Conservation (phyloP, 2,888 invertebrate species). For the Embidobia sp. region DNA sequence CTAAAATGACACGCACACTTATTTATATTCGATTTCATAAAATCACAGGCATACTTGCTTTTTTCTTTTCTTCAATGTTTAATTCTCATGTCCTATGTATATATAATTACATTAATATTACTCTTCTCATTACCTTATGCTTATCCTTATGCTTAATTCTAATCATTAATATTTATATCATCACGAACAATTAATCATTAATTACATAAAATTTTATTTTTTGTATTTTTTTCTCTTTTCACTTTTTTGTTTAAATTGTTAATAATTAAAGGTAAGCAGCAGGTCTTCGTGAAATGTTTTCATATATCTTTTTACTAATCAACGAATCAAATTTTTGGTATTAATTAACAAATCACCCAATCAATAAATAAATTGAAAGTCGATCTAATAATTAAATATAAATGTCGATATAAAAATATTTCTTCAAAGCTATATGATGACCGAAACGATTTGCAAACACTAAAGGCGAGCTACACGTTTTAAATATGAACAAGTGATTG, state of each 20-base stretch:
- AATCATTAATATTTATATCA: constrained; percentile 62
- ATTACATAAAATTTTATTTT: constrained; percentile 48
- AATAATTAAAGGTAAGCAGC: constrained; percentile 42
- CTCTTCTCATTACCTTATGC: constrained; percentile 46
- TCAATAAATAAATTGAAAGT: constrained; percentile 27
- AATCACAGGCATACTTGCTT: constrained; percentile 65
- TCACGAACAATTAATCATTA: constrained; percentile 62
- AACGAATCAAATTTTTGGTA: constrained; percentile 12
- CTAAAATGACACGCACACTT: constrained; percentile 59
- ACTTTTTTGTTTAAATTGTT: constrained; percentile 16
- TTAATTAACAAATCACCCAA: constrained; percentile 16
- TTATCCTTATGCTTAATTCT: constrained; percentile 55
- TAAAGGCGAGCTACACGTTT: constrained; percentile 38
- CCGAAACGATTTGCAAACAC: constrained; percentile 36
- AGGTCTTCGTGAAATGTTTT: constrained; percentile 16
- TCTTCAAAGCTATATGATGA: constrained; percentile 6
- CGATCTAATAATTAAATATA: constrained; percentile 33
- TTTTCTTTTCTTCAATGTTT: constrained; percentile 12
- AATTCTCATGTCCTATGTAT: constrained; percentile 48
- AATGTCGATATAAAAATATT: constrained; percentile 50
- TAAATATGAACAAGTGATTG: constrained; percentile 47
- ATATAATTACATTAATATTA: constrained; percentile 60
- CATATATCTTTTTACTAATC: background rate
- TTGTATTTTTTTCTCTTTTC: constrained; percentile 39
- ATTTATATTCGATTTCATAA: constrained; percentile 58